Base-by-base conservation (phyloP, 1,140 invertebrate species). In the Hetaerina americana region DNA sequence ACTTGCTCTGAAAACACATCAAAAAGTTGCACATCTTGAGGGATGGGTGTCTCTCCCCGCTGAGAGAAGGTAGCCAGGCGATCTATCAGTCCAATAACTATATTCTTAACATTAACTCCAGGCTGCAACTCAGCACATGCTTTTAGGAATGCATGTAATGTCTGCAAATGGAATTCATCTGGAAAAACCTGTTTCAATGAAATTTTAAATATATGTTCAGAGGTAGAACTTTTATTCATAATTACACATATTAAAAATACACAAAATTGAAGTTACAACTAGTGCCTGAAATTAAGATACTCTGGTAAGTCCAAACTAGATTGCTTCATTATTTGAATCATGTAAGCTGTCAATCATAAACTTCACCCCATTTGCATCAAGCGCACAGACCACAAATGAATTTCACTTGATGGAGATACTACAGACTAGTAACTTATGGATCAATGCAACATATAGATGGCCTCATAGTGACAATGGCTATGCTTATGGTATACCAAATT, bases 1-100 rank as follows among this genome's bases (percentile, higher is more conserved):
- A 99, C 93, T 85, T 99, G 96, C 77, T 96, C 90, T n/a, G 95
- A 97, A 79, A 99, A 99, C 31, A 99, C 96, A 78, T 99, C 96
- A 85, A 99, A 99, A 0, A 99, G 83, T 78, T 96, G 90, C 15
- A 97, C 92, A 77, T 97, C 92, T 72, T 89, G 84, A 10, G 94
- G 91, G 76, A 94, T 92, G 27, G 91, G 91, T 83, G 84, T 82
- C 81, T 92, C 86, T 10, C 86, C 85, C 72, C 89, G 81, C 81
- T 93, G 90, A 80, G 92, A 93, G 76, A 91, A 95, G 24, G 88
- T 85, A 5, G 92, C 92, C 26, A 96, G 86, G 73, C 97, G 86
- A 80, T 99, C 96, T 76, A 99, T 98, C 24, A 99, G 83, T 24
- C 96, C 92, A 77, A 97, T 98, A 70, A 99, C 95, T 73, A 99